Base-by-base conservation (phyloP, 2,888 invertebrate species). In the Pachycephus smyrnensis region DNA sequence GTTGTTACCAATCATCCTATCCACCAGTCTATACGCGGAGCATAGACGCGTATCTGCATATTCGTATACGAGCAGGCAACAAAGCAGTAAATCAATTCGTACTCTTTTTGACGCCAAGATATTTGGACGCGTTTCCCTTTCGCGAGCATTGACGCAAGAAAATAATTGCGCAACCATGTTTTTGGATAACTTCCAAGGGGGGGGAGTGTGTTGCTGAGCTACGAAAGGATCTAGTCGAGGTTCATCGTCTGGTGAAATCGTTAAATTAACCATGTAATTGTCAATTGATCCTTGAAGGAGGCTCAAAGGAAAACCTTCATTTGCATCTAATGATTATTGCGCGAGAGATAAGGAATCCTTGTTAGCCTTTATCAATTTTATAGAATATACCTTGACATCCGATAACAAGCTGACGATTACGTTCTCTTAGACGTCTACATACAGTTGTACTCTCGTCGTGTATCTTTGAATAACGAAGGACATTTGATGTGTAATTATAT, bases 161-260 rank as follows among this genome's bases (percentile, higher is more conserved):
- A 78, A 76, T 69, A 80, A 76, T 82, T 77, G 69, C 69, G 78
- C 80, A 81, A 81, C 69, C 33, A 40, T 1, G 12, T 75, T 75
- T 73, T 80, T 82, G 82, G 81, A 69, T 4, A 15, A 6, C n/a
- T 4, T 77, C 82, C 82, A 80, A 81, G 68, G 69, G 71, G 73
- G 55, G 40, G 40, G 55, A 23, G 55, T 55, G 55, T 55, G 23
- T 2, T 2, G 35, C 35, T 40, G 40, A 31, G 9, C 23, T 15
- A 23, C 55, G 55, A 55, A 9, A 55, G 0, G 55, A 23, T 23
- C 55, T 9, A 9, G 55, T 23, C 55, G 55, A 23, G 23, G 23
- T 2, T 23, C 55, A 9, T 9, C 55, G 15, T 23, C 23, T 55
- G 23, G 9, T 9, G 55, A 55, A 55, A 23, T 55, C 23, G 23